These are phyloP conservation scores for Himalopsyche phryganea DNA, from an alignment of 1,140 invertebrate genomes.

Conservation along the genomic window DNA sequence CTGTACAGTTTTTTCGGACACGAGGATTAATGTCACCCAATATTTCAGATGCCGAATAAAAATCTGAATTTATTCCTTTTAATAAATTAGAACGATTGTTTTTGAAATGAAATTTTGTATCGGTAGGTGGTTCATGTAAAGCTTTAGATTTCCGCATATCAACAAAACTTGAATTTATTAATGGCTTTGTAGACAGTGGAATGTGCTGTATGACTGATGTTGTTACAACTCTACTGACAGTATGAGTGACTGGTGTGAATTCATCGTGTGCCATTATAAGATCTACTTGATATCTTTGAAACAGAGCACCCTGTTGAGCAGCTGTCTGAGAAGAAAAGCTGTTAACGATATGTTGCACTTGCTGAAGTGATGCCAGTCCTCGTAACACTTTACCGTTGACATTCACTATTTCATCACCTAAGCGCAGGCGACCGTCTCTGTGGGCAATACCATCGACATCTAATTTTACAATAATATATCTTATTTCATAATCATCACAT, in stretches of 20 bases:
- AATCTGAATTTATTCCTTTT: constrained; percentile 2
- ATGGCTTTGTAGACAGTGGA: constrained; percentile 28
- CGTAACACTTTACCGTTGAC: constrained; percentile 78
- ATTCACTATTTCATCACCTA: constrained; percentile 83
- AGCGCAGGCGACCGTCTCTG: constrained; percentile 74
- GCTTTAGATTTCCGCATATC: constrained; percentile 34
- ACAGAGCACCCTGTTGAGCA: constrained; percentile 43
- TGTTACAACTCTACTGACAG: constrained; percentile 31
- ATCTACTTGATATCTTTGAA: constrained; percentile 59
- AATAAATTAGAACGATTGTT: constrained; percentile 3
- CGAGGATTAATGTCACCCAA: not conserved
- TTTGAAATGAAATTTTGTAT: constrained; percentile 29
- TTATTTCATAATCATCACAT: constrained; percentile 58
- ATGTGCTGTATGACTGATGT: constrained; percentile 33
- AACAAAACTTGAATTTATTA: constrained; percentile 37
- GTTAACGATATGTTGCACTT: constrained; percentile 58
- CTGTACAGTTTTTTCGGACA: not conserved
- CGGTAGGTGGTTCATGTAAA: constrained; percentile 8
- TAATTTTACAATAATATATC: constrained; percentile 79
- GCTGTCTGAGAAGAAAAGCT: constrained; percentile 50
- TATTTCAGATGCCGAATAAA: no score
- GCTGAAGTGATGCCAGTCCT: constrained; percentile 65
- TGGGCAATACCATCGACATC: constrained; percentile 77
- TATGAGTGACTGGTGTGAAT: constrained; percentile 45
- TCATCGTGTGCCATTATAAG: constrained; percentile 61